These are phyloP conservation scores for Aquatica leii DNA, from an alignment of 2,888 invertebrate species.

Conservation along the genomic window DNA sequence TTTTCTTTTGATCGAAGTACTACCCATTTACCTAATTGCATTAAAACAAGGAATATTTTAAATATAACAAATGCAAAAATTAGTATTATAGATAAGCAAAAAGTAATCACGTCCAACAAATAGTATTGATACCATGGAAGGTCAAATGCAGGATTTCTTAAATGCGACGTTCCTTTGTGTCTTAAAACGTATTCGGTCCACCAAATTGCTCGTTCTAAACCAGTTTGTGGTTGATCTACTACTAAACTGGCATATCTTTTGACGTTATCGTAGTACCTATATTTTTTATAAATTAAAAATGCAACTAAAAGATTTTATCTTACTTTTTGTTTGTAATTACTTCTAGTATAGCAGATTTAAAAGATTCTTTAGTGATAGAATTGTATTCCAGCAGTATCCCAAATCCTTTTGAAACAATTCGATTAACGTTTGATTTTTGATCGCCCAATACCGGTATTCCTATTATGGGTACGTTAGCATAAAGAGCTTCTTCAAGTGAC, in stretches of 20 bases:
- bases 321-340: constrained; percentile 34
- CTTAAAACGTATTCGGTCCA: constrained; percentile 51
- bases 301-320: too few relatives aligned
- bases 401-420: constrained; percentile 42
- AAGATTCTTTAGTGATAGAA: constrained; percentile 46
- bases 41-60: too few relatives aligned
- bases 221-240: constrained; percentile 45
- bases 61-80: too few relatives aligned
- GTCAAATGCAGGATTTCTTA: constrained; percentile 36
- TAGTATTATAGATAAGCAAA: too few relatives aligned
- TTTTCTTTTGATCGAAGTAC: too few relatives aligned
- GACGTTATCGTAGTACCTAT: constrained; percentile 43
- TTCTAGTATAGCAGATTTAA: constrained; percentile 49
- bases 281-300: too few relatives aligned
- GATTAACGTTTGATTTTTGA: constrained; percentile 55
- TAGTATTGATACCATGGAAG: constrained; percentile 43
- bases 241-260: constrained; percentile 33
- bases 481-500: constrained; percentile 60
- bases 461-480: constrained; percentile 57
- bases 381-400: constrained; percentile 52
- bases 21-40: too few relatives aligned
- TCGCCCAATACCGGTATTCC: constrained; percentile 60
- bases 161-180: constrained; percentile 44
- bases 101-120: constrained; percentile 45
- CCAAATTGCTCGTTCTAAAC: constrained; percentile 48